Base-by-base conservation (phyloP, 2,113 vertebrate genomes). In the Pelmatolapia mariae region DNA sequence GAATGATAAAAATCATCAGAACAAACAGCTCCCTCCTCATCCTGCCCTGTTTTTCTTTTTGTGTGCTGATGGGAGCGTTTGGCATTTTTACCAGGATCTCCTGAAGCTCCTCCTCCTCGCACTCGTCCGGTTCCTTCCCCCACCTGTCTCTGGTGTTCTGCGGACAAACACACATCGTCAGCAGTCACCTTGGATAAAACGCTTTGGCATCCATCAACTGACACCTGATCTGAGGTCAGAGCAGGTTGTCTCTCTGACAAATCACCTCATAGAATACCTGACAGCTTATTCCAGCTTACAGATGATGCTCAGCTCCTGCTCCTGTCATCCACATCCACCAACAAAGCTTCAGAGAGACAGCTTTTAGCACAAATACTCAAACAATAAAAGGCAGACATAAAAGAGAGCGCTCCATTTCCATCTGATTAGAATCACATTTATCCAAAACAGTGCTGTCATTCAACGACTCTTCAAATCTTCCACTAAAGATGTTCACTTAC, bases 41-140 rank as follows among this genome's bases (percentile, higher is more conserved):
- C 24, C 71, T 18, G 24, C 24, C 24, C 19, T 18, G 8, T 57
- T 22, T 53, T 52, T 83, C 26, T 47, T 63, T 63, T 50, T 50
- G 43, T 82, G 22, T 12, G 12, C 29, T n/a, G 22, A 43, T 4
- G 5, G 54, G 9, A 47, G 40, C 2, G 1, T 47, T 47, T 29
- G 16, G 71, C 1, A 10, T 52, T 76, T 24, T 95, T 91, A 97
- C 97, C 96, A 97, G 92, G 82, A 97, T 96, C 13, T 94, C 92
- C 4, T 97, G 91, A 3, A 97, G 95, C 61, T 97, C 96, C n/a
- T 95, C 95, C 59, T 97, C 97, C 5, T 97, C 96, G 31, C 97
- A 97, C 78, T 96, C 95, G 0, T 95, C 85, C 0, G 97, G 96
- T 19, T 97, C 96, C 87, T 95, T 97, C 12, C 90, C 92, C 89